phyloP scores from a whole-genome alignment of 1,140 invertebrate genomes.

The Zaprionus africanus region DNA sequence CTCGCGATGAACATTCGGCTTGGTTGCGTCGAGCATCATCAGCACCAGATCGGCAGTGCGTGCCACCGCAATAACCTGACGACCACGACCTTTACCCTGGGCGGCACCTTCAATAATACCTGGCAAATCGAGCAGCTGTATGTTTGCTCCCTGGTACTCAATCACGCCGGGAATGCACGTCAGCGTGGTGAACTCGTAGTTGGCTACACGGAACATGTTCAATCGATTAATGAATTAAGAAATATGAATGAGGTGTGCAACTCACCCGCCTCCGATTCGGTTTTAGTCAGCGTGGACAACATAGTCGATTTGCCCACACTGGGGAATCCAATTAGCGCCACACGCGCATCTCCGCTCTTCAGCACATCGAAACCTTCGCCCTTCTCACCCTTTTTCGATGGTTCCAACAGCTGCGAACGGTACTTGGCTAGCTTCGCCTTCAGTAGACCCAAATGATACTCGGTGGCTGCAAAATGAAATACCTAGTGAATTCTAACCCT shows the following conservation, averaged over 20 bases:
- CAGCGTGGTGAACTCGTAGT: conserved; percentile 99
- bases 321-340: conserved; percentile 99
- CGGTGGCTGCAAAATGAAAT: conserved; percentile 92
- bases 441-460: conserved; percentile 98
- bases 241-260: background rate
- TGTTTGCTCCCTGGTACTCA: conserved; percentile 99
- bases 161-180: conserved; percentile 99
- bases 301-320: conserved; percentile 98
- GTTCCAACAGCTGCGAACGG: conserved; percentile 96
- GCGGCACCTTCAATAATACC: conserved; percentile 99
- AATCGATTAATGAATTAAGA: background rate
- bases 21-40: conserved; percentile 99
- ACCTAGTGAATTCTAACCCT: conserved; percentile 64
- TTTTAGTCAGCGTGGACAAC: conserved; percentile 96
- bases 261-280: conserved; percentile 92
- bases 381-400: conserved; percentile 97
- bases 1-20: conserved; percentile 96
- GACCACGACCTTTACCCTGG: conserved; percentile 93
- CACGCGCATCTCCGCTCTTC: conserved; percentile 99
- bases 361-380: conserved; percentile 99
- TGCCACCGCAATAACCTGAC: conserved; percentile 97
- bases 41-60: conserved; percentile 97
- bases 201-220: conserved; percentile 85
- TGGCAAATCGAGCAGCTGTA: conserved; percentile 98
- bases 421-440: conserved; percentile 99